Percentiles rank a stretch among this genome's conserved stretches.
These are phyloP conservation scores for Amorpha juglandis DNA, from an alignment of 2,888 invertebrate species.

Conservation along the genomic window DNA sequence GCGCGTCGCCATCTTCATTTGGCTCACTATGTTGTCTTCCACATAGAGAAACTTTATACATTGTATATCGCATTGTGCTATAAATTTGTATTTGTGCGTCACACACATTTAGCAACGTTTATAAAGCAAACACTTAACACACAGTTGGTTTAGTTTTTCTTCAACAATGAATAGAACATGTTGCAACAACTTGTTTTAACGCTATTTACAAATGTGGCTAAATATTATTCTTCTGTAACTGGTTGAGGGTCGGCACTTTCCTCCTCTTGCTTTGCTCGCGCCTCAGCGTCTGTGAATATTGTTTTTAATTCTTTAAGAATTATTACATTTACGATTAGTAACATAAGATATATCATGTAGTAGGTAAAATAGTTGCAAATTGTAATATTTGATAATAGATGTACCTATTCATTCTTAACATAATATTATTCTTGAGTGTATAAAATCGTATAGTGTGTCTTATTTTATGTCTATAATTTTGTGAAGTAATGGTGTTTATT, in stretches of 20 bases:
- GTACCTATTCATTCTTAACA: too few relatives aligned
- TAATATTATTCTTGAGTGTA: too few relatives aligned
- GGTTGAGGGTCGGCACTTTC: constrained; percentile 63
- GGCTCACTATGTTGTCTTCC: constrained; percentile 82
- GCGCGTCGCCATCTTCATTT: constrained; percentile 53
- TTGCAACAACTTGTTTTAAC: constrained; percentile 74
- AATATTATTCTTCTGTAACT: constrained; percentile 80
- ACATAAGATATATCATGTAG: neutral
- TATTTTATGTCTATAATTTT: too few relatives aligned
- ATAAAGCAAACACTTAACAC: constrained; percentile 52
- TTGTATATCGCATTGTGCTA: constrained; percentile 66
- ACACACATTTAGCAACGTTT: constrained; percentile 57
- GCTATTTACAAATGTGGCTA: constrained; percentile 81
- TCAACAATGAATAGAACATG: constrained; percentile 71
- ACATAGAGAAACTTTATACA: constrained; percentile 70
- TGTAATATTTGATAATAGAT: too few relatives aligned
- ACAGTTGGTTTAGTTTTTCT: constrained; percentile 61
- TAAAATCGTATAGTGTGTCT: too few relatives aligned
- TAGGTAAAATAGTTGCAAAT: too few relatives aligned
- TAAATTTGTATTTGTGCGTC: constrained; percentile 65
- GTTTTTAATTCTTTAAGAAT: neutral
- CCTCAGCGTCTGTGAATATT: constrained; percentile 79
- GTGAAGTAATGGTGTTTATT: too few relatives aligned
- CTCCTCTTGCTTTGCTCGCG: constrained; percentile 78
- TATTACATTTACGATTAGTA: neutral